Evolutionary conservation across 2,113 vertebrate genomes (phyloP), one percentile per base, ranked within the genome.

Genomic region (Lathamus discolor): DNA sequence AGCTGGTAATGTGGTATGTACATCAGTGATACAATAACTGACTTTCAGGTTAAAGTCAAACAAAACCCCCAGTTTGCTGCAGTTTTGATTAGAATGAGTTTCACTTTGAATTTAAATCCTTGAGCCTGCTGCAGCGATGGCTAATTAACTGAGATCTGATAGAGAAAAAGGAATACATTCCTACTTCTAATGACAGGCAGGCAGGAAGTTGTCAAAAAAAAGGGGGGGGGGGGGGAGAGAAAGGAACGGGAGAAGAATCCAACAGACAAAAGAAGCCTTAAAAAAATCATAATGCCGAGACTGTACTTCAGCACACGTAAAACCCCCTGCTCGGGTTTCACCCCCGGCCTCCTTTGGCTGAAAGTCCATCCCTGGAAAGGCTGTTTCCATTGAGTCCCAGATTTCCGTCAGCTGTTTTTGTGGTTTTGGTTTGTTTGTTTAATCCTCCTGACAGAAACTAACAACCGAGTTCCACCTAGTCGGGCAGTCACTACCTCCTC

Each of bases 41-140:
- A 91, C 92, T 96, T 92, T 33, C 88, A 87, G 94, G 91, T 88
- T 92, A 62, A 92, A 95, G 83, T 95, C 92, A 93, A 94, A 96
- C 91, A 93, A 96, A 97, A 87, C 44, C 86, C 68, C 77, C 84
- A 74, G 80, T 96, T 96, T 90, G 91, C 92, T 92, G 84, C 78
- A 92, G 84, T 94, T 96, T 89, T 95, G 85, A 96, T 95, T 95
- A 84, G 79, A 97, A 93, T 19, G 90, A 94, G 85, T 96, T 93
- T 94, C 88, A 88, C 91, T 97, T 94, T 91, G 96, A 96, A 95
- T 96, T 82, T 89, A 92, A 95, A 93, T 96, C 88, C 91, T 83
- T 55, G 59, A 91, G 88, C 77, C 66, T 95, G 95, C 89, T 88
- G 92, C 68, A 92, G 89, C 6, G 11, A 51, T 87, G 82, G 78